Base-by-base conservation (phyloP, 2,113 vertebrate species). In the Mola mola region DNA sequence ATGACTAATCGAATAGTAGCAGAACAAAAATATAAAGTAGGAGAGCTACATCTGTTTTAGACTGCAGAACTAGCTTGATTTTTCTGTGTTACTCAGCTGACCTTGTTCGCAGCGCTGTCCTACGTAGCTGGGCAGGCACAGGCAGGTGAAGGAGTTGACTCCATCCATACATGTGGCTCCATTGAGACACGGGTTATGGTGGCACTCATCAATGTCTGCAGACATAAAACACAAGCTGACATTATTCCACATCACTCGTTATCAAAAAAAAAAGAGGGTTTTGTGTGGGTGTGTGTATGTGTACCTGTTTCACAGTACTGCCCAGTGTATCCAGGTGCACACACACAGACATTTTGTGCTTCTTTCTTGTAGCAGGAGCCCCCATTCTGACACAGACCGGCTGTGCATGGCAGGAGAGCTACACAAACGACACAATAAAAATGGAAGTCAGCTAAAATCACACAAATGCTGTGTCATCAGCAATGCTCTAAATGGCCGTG, bases 51-150 rank as follows among this genome's bases (percentile, higher is more conserved):
- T 47, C 8, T 4, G 34, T 13, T 36, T 5, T 4, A 36, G 12
- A 4, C 42, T 48, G 22, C 15, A 26, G 25, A 0, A 6, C 11
- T n/a, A 8, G 2, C 8, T 8, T 31, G 4, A 8, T 19, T 36
- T 36, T 9, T 6, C 41, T 19, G 2, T n/a, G n/a, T 5, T 7
- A 17, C 2, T 10, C 43, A 1, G 25, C 70, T 60, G 86, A 98
- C 96, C 96, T 93, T 93, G 93, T 49, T 98, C 94, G 66, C 96
- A 98, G 69, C 95, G 92, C 56, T 89, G 76, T 36, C 96, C 96
- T 0, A 89, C 3, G 2, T 98, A 98, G 86, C 96, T 98, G 49
- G 96, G 96, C 51, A 98, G 94, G 71, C 96, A 98, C 38, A 98
- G 80, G 29, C 96, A 98, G 44, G 66, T 91, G 80, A 96, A 98